A percentile compares a stretch with the other conserved stretches of the same genome.
phyloP scores from a whole-genome alignment of 2,888 invertebrate species.

The Conistra vaccinii region DNA sequence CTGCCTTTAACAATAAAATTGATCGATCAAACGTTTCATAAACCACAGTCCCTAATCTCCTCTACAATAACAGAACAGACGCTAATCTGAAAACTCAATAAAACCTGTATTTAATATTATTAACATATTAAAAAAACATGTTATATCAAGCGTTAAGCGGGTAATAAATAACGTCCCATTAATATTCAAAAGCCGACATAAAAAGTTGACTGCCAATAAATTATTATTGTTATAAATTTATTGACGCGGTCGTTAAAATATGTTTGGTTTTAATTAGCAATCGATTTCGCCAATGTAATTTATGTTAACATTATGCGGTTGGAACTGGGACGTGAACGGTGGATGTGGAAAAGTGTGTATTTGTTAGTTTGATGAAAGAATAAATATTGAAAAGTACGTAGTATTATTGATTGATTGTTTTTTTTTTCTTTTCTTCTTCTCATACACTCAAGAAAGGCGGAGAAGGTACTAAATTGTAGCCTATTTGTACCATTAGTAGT shows the following conservation, averaged over 20 bases:
- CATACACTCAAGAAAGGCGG: background rate
- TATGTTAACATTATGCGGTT: conserved; percentile 65
- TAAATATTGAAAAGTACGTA: background rate
- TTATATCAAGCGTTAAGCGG: conserved; percentile 63
- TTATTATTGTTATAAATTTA: conserved; percentile 79
- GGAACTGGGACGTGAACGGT: conserved; percentile 54
- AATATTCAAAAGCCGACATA: conserved; percentile 78
- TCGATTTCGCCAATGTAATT: conserved; percentile 70
- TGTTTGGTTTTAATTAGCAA: conserved; percentile 78
- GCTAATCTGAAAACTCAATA: conserved; percentile 57
- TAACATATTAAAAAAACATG: conserved; percentile 63
- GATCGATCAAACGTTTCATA: conserved; percentile 38
- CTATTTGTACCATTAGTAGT: background rate
- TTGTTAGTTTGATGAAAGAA: conserved; percentile 17
- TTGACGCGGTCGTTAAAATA: conserved; percentile 75
- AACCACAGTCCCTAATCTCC: conserved; percentile 22
- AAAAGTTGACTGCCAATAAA: conserved; percentile 77
- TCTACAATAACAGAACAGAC: conserved; percentile 37
- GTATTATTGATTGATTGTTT: background rate
- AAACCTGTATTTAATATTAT: conserved; percentile 54
- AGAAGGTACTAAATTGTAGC: background rate
- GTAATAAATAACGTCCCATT: conserved; percentile 73
- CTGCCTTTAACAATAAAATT: conserved; percentile 37
- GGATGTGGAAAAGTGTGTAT: conserved; percentile 43
- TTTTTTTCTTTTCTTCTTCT: background rate